Conservation (phyloP, 2,113 vertebrate genomes). For the Sphaerodactylus townsendi region DNA sequence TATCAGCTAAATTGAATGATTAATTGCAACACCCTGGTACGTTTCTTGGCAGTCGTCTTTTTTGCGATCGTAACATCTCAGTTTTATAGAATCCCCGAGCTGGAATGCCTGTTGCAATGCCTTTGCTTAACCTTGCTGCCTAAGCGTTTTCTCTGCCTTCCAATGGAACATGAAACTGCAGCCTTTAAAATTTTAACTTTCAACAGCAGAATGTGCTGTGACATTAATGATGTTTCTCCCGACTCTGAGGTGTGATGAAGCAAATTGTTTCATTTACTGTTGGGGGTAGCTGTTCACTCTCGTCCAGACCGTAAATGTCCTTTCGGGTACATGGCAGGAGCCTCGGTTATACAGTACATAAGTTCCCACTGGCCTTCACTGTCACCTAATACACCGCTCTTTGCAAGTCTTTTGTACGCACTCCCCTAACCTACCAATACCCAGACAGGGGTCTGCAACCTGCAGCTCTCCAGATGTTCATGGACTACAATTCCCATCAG, state of each 20-base stretch:
- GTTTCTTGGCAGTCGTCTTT: slow-evolving; percentile 46
- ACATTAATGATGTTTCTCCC: background rate
- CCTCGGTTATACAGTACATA: too few species aligned
- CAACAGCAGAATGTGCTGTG: background rate
- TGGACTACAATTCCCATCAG: too few species aligned
- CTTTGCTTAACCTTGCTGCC: slow-evolving; percentile 58
- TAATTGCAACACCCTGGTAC: slow-evolving; percentile 40
- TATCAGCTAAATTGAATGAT: slow-evolving; percentile 64
- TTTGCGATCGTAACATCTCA: slow-evolving; percentile 23
- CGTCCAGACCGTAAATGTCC: background rate
- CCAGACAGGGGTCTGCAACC: too few species aligned
- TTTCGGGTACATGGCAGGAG: background rate
- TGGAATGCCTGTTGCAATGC: slow-evolving; percentile 13
- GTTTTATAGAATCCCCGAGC: slow-evolving; percentile 16
- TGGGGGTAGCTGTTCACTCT: background rate
- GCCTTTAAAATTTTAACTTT: background rate
- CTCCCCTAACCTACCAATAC: background rate
- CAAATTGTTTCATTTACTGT: background rate
- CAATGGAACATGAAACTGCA: slow-evolving; percentile 20
- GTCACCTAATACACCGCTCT: background rate
- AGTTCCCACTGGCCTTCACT: background rate
- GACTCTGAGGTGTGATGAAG: background rate
- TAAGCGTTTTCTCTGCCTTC: slow-evolving; percentile 29
- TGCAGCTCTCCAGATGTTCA: too few species aligned
- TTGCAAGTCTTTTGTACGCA: too few species aligned